Percentiles rank a stretch among this genome's conserved stretches.
These are phyloP conservation scores for Cirrhinus mrigala DNA, from an alignment of 2,797 vertebrate genomes.

Conservation along the genomic window DNA sequence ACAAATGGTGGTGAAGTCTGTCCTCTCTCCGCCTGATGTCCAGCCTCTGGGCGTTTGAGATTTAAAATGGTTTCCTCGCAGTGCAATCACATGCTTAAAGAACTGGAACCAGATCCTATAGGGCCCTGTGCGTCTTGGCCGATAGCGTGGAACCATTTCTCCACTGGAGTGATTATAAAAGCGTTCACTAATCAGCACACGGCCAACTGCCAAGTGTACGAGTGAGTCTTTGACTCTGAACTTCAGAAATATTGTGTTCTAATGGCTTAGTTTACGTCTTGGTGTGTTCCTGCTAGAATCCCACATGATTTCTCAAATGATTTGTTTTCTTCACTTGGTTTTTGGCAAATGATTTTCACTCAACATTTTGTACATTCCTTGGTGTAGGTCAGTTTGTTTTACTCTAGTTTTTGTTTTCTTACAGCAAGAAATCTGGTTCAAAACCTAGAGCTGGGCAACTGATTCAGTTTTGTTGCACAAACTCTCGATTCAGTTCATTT, in stretches of 20 bases:
- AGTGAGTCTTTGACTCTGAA: conserved; percentile 12
- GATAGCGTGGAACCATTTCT: not conserved
- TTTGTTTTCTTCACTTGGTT: not conserved
- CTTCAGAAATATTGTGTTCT: conserved; percentile 1
- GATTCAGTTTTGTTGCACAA: not conserved
- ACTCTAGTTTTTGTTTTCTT: not conserved
- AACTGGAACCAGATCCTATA: conserved; percentile 32
- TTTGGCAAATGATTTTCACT: not conserved
- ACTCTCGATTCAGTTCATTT: not conserved
- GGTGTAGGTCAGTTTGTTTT: not conserved
- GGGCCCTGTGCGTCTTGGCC: not conserved
- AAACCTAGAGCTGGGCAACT: not conserved
- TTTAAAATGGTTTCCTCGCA: not conserved
- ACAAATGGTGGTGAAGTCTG: conserved; percentile 64
- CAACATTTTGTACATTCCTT: not conserved
- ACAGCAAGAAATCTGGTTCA: not conserved
- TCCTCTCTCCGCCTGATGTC: conserved; percentile 58
- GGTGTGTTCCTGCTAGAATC: not conserved
- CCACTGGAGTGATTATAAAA: not conserved
- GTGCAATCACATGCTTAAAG: conserved; percentile 28
- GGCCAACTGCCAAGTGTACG: not conserved
- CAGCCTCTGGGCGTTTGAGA: conserved; percentile 51
- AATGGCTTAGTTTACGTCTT: not conserved
- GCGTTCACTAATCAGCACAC: not conserved
- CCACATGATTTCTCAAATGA: not conserved